Base-by-base conservation (phyloP, 2,888 invertebrate genomes). In the Chromoteleia sp. region DNA sequence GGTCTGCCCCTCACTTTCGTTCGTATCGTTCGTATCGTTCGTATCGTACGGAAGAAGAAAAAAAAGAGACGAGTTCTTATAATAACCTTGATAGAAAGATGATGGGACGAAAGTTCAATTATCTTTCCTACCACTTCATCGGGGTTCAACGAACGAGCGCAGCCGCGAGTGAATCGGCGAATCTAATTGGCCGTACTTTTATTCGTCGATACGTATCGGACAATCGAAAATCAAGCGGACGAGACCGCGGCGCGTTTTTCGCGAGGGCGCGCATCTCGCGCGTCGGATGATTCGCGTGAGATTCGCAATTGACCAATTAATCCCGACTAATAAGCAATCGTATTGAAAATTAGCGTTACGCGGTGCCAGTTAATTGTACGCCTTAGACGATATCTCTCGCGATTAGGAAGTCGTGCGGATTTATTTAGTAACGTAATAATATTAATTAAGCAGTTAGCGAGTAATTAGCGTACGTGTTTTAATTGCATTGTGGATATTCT, bases 111-210 rank as follows among this genome's bases (percentile, higher is more conserved):
- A 86, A 85, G 86, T 86, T 87, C 86, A 84, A 85, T 85, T 84
- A 86, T 87, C 85, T 85, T 74, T 77, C 76, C 81, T 67, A 79
- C 78, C 83, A 73, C 63, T 82, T 84, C 80, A 81, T 81, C 70
- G 81, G 83, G 73, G 87, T 88, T 88, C 88, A 88, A 87, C 76
- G 87, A 87, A 88, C 88, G 86, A 81, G 80, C 81, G 84, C 85
- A 85, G 84, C 87, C 85, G 85, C 83, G 84, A 85, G 85, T 86
- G 86, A 86, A 86, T 83, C 84, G 82, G 68, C 77, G 63, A 73
- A 81, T 67, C 48, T 58, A 68, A 68, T 76, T 59, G 67, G 41
- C 19, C 3, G 19, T 50, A 41, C 29, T 73, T 73, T 61, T 54
- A 56, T 52, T 65, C 63, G 21, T 33, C 43, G 45, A 61, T 25